Conservation (phyloP, 1,140 invertebrate species). For the Lycorma delicatula region DNA sequence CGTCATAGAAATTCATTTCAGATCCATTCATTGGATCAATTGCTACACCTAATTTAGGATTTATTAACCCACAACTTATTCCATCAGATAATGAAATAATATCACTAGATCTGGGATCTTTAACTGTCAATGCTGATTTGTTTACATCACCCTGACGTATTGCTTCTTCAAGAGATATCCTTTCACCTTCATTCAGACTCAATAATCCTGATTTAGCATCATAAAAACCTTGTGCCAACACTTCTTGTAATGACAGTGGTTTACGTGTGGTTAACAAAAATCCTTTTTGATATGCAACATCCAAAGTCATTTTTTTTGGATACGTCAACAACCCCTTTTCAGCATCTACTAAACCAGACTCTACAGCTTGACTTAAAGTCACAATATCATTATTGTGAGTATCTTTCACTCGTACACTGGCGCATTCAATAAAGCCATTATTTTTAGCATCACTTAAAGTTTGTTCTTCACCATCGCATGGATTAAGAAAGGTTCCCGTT, state of each 20-base stretch:
- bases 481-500: conserved; percentile 70
- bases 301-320: conserved; percentile 57
- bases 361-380: conserved; percentile 57
- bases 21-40: conserved; percentile 64
- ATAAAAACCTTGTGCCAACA: conserved; percentile 72
- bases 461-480: conserved; percentile 62
- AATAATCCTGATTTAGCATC: conserved; percentile 47
- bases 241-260: conserved; percentile 76
- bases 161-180: conserved; percentile 69
- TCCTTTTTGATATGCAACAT: conserved; percentile 67
- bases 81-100: conserved; percentile 73
- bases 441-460: conserved; percentile 62
- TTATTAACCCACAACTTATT: conserved; percentile 68
- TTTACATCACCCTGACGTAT: conserved; percentile 67
- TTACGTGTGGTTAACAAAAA: conserved; percentile 64
- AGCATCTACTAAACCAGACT: conserved; percentile 58
- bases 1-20: conserved; percentile 67
- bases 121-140: conserved; percentile 67
- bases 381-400: conserved; percentile 57
- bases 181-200: conserved; percentile 56
- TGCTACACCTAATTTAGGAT: conserved; percentile 67
- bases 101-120: conserved; percentile 66
- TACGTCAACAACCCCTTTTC: conserved; percentile 55
- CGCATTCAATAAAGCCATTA: conserved; percentile 59
- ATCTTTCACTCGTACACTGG: conserved; percentile 62